Evolutionary conservation across 2,888 invertebrate genomes (phyloP).

Genomic region (Parnassius smintheus): DNA sequence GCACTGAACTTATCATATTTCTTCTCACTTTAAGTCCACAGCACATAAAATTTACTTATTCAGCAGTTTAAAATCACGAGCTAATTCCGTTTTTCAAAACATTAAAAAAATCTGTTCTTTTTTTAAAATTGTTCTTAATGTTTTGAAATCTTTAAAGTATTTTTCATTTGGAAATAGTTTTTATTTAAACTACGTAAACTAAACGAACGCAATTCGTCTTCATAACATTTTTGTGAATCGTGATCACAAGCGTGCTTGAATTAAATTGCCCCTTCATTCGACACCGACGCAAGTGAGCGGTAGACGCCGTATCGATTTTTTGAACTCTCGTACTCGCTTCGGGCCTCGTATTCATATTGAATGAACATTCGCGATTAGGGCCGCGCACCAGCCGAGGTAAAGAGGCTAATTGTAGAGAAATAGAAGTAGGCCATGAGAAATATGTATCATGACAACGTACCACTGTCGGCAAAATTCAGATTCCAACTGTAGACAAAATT

Average conservation of each 20-base stretch:
- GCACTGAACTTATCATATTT: too few species aligned
- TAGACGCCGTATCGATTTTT: constrained; percentile 16
- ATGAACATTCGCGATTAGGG: constrained; percentile 12
- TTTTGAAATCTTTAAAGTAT: too few species aligned
- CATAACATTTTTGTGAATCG: not conserved
- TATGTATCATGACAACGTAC: not conserved
- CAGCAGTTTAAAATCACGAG: too few species aligned
- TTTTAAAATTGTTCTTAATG: too few species aligned
- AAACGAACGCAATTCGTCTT: not conserved
- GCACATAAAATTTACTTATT: too few species aligned
- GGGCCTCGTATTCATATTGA: constrained; percentile 14
- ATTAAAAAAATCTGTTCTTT: too few species aligned
- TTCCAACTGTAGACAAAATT: too few species aligned
- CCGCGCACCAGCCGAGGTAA: not conserved
- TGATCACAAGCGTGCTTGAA: not conserved
- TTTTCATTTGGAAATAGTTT: too few species aligned
- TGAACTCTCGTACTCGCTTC: constrained; percentile 8
- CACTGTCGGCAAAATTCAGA: too few species aligned
- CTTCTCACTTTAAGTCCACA: too few species aligned
- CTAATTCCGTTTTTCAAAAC: too few species aligned
- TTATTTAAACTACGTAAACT: not conserved
- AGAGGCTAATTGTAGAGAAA: constrained; percentile 3
- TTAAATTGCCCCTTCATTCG: constrained; percentile 1
- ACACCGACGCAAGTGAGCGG: not conserved
- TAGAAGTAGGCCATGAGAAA: not conserved